Conservation (phyloP, 1,140 invertebrate species). For the Drosophila busckii region DNA sequence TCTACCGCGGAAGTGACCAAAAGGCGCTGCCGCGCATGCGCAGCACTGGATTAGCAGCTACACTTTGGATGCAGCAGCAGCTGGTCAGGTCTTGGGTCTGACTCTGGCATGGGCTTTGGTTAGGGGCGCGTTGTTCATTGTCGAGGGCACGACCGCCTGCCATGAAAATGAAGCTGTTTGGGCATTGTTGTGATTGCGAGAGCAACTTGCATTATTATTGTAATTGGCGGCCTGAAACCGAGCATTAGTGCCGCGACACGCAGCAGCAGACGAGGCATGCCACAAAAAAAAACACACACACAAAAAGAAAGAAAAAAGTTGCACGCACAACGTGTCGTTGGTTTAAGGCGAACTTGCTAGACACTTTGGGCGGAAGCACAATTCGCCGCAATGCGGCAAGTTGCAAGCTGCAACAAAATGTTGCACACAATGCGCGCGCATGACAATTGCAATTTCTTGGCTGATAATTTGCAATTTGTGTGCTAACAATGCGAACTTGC, state of each 20-base stretch:
- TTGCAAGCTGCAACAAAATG: too few relatives aligned
- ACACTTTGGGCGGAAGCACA: too few relatives aligned
- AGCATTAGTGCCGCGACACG: conserved; percentile 59
- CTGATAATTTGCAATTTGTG: conserved; percentile 47
- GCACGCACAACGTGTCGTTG: neutral
- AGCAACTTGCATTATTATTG: conserved; percentile 43
- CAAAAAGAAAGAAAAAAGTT: neutral
- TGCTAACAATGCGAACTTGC: conserved; percentile 38
- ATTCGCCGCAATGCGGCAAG: too few relatives aligned
- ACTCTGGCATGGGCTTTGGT: neutral
- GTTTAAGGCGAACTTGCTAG: too few relatives aligned
- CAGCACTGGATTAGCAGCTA: conserved; percentile 41
- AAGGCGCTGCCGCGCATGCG: conserved; percentile 44
- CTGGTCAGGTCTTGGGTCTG: neutral
- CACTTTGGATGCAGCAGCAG: neutral
- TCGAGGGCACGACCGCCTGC: conserved; percentile 56
- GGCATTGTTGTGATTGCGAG: conserved; percentile 16
- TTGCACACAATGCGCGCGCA: too few relatives aligned
- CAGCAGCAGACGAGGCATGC: conserved; percentile 4
- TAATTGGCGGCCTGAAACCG: conserved; percentile 59
- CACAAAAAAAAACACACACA: neutral
- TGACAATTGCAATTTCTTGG: conserved; percentile 67
- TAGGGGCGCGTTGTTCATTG: conserved; percentile 19
- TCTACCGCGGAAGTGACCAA: conserved; percentile 61
- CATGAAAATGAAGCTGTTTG: conserved; percentile 63